Conservation (phyloP, 2,113 vertebrate genomes). For the chimpanzee (Pan troglodytes) region NHGRI_mPanTro3-v2.1_pri NC_072412.2:21676001-21676500, state of each 20-base stretch:
- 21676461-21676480: background rate
- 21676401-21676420: background rate
- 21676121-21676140: background rate
- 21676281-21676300: background rate
- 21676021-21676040: background rate
- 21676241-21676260: background rate
- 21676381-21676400: background rate
- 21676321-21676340: background rate
- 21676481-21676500: background rate
- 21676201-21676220: background rate
- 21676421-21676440: background rate
- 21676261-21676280: background rate
- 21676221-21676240: background rate
- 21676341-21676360: background rate
- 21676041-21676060: accelerated
- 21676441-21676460: background rate
- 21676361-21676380: background rate
- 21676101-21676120: background rate
- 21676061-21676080: background rate
- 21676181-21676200: accelerated
- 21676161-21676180: background rate
- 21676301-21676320: background rate
- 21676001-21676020: background rate
- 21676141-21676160: background rate
- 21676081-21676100: background rate